These are phyloP conservation scores for Aphidius ervi DNA, from an alignment of 1,140 invertebrate species.

Conservation along the genomic window DNA sequence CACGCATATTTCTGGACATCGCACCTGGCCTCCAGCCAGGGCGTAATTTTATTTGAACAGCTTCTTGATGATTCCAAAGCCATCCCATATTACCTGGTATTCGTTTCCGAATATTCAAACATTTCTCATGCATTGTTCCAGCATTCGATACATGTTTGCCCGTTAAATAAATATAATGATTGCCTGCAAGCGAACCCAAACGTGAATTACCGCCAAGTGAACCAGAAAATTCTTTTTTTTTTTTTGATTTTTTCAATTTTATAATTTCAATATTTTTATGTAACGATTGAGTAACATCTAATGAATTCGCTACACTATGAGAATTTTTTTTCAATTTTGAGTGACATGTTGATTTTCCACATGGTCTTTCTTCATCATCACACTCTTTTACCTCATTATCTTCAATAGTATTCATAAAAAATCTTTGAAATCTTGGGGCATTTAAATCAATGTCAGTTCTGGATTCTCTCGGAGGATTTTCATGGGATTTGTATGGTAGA, in stretches of 20 bases:
- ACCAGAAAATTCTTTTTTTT: neutral
- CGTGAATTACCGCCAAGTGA: neutral
- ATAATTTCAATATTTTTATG: constrained; percentile 14
- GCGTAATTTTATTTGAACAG: constrained; percentile 35
- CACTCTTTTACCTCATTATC: neutral
- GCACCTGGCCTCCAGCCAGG: constrained; percentile 47
- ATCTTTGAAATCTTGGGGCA: neutral
- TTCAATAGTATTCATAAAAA: neutral
- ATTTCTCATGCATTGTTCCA: constrained; percentile 34
- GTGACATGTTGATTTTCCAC: neutral
- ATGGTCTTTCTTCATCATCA: neutral
- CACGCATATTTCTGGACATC: constrained; percentile 33
- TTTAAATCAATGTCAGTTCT: neutral
- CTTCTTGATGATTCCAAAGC: constrained; percentile 35
- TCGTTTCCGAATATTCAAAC: constrained; percentile 23
- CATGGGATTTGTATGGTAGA: neutral
- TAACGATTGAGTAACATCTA: neutral
- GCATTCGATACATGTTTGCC: constrained; percentile 33
- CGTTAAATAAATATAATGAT: constrained; percentile 32
- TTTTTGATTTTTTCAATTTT: constrained; percentile 7
- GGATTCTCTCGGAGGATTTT: neutral
- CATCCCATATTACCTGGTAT: constrained; percentile 43
- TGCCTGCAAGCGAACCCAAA: constrained; percentile 10
- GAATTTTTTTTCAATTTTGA: neutral
- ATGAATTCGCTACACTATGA: neutral